phyloP scores from a whole-genome alignment of 2,888 invertebrate genomes.

The Parapristionchus giblindavisi region DNA sequence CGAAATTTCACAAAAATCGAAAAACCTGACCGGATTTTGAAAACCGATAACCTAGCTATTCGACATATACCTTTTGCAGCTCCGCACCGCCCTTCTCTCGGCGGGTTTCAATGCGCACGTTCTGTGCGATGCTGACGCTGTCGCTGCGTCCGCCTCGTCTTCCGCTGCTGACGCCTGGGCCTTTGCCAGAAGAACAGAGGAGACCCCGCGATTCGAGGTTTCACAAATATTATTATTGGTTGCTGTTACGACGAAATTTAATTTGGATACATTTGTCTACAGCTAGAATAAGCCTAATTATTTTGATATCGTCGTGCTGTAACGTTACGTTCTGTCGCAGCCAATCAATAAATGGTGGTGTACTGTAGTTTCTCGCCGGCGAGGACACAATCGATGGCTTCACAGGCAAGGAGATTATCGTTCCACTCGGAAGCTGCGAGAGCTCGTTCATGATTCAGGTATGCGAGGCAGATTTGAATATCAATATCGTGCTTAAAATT shows the following conservation, averaged over 20 bases:
- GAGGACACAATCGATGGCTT: conserved; percentile 1
- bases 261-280: no score
- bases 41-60: no score
- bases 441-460: conserved; percentile 37
- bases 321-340: background rate
- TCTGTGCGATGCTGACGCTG: conserved; percentile 49
- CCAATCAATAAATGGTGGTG: background rate
- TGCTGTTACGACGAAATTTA: no score
- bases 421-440: conserved; percentile 38
- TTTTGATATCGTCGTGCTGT: background rate
- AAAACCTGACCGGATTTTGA: no score
- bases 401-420: conserved; percentile 29
- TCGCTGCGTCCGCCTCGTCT: background rate
- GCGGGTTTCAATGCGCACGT: conserved; percentile 60
- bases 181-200: conserved; percentile 10
- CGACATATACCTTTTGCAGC: conserved; percentile 40
- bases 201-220: conserved; percentile 14
- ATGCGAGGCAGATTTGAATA: no score
- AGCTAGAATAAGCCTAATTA: background rate
- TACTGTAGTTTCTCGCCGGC: conserved; percentile 10
- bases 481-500: no score
- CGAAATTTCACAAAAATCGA: no score
- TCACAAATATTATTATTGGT: no score
- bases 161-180: background rate
- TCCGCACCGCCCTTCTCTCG: conserved; percentile 52